Percentiles rank a stretch among this genome's conserved stretches.
Conservation (phyloP, 2,888 invertebrate species). For the Abrostola tripartita region DNA sequence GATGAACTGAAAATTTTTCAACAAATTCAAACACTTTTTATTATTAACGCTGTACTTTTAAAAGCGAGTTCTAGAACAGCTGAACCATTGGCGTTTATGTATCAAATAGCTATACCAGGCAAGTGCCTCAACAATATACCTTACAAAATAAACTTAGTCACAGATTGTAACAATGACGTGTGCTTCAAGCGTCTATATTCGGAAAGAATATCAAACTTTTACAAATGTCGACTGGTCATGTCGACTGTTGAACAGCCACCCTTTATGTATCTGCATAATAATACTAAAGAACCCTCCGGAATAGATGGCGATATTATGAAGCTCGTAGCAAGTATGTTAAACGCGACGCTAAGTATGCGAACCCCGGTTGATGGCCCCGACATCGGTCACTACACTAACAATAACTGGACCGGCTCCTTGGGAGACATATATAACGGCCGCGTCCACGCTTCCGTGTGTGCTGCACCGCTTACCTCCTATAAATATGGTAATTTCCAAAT, state of each 20-base stretch:
- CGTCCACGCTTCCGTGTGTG: constrained; percentile 67
- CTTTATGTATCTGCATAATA: constrained; percentile 69
- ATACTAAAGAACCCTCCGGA: constrained; percentile 60
- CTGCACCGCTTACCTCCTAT: constrained; percentile 64
- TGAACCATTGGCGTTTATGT: constrained; percentile 58
- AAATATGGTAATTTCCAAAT: constrained; percentile 74
- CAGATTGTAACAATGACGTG: constrained; percentile 53
- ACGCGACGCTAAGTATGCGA: constrained; percentile 67
- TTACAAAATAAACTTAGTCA: constrained; percentile 51
- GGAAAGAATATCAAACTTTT: constrained; percentile 65
- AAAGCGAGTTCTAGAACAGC: constrained; percentile 47
- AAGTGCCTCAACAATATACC: constrained; percentile 66
- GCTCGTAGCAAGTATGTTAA: constrained; percentile 63
- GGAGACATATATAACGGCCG: constrained; percentile 68
- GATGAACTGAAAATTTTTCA: constrained; percentile 64
- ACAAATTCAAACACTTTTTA: constrained; percentile 54
- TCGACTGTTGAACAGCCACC: constrained; percentile 75
- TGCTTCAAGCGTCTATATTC: constrained; percentile 64
- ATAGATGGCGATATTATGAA: constrained; percentile 71
- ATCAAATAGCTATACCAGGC: constrained; percentile 57
- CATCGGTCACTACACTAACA: constrained; percentile 63
- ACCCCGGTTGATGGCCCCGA: constrained; percentile 58
- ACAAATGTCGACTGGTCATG: constrained; percentile 64
- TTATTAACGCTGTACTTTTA: constrained; percentile 67
- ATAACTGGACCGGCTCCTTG: constrained; percentile 76